Conservation (phyloP, 2,888 invertebrate genomes). For the Polydrusus pterygomalis region DNA sequence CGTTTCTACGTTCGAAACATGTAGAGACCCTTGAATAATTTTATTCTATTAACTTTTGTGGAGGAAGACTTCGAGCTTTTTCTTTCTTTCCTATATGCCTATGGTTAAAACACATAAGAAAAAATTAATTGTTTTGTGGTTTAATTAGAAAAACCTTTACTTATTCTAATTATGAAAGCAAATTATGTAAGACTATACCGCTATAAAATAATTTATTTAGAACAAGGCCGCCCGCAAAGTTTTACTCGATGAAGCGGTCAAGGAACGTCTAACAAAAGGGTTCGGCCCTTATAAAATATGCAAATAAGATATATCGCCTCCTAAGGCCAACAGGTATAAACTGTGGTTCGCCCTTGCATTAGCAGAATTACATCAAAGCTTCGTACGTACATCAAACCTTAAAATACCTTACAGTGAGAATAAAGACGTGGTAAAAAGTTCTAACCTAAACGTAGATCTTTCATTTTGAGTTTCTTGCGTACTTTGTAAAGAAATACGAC, state of each 20-base stretch:
- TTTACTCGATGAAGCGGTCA: constrained; percentile 42
- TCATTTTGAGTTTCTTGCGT: too few species aligned
- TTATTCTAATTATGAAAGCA: not conserved
- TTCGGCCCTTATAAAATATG: constrained; percentile 47
- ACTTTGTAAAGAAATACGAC: too few species aligned
- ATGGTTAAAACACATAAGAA: too few species aligned
- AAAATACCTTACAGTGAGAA: too few species aligned
- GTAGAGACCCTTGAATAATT: too few species aligned
- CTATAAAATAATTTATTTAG: constrained; percentile 40
- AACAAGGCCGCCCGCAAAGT: constrained; percentile 39
- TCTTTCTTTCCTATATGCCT: too few species aligned
- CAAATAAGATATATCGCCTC: constrained; percentile 38
- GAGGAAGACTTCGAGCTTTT: too few species aligned
- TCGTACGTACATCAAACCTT: not conserved
- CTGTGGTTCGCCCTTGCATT: not conserved
- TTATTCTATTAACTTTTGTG: too few species aligned
- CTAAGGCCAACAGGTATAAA: constrained; percentile 1
- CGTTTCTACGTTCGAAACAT: too few species aligned
- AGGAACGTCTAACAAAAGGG: constrained; percentile 48
- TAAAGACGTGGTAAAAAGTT: too few species aligned
- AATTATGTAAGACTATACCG: constrained; percentile 27
- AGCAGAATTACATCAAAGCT: not conserved
- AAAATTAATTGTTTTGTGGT: too few species aligned
- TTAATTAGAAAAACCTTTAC: not conserved
- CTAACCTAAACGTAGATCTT: too few species aligned